phyloP scores from a whole-genome alignment of 2,797 vertebrate species.

The Ctenopoma multispine region DNA sequence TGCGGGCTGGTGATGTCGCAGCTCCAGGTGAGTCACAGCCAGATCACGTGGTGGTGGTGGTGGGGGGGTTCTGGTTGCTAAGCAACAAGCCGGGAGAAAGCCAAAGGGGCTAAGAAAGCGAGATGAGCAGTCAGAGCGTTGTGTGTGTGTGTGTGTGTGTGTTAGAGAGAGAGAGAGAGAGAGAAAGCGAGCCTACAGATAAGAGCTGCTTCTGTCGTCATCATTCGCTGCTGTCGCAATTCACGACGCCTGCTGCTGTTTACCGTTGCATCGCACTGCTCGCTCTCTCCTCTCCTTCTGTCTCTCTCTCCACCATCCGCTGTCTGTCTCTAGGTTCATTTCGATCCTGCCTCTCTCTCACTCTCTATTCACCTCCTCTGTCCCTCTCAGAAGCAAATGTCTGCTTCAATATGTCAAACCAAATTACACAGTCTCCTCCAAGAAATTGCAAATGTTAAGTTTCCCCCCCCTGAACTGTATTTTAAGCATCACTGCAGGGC shows the following conservation, averaged over 20 bases:
- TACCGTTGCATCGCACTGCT: constrained; percentile 35
- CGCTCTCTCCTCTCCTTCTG: not conserved
- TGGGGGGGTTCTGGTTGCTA: constrained; percentile 77
- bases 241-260: constrained; percentile 52
- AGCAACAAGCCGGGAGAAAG: constrained; percentile 84
- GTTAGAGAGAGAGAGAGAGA: constrained; percentile 32
- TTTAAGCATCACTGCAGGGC: no score
- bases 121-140: constrained; percentile 69
- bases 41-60: constrained; percentile 76
- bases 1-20: constrained; percentile 80
- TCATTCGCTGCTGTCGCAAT: constrained; percentile 71
- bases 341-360: constrained; percentile 3
- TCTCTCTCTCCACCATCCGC: constrained; percentile 12
- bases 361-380: constrained; percentile 14
- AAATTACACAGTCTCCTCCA: constrained; percentile 41
- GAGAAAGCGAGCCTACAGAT: constrained; percentile 66
- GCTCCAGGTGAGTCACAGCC: constrained; percentile 89
- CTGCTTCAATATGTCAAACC: constrained; percentile 46
- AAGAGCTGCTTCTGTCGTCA: constrained; percentile 77
- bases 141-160: constrained; percentile 24
- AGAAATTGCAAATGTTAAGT: constrained; percentile 46
- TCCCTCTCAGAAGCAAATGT: constrained; percentile 21
- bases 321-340: constrained; percentile 23
- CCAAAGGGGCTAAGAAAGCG: constrained; percentile 78
- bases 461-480: no score